These are phyloP conservation scores for Brachycybe producta DNA, from an alignment of 2,888 invertebrate species.

Conservation along the genomic window DNA sequence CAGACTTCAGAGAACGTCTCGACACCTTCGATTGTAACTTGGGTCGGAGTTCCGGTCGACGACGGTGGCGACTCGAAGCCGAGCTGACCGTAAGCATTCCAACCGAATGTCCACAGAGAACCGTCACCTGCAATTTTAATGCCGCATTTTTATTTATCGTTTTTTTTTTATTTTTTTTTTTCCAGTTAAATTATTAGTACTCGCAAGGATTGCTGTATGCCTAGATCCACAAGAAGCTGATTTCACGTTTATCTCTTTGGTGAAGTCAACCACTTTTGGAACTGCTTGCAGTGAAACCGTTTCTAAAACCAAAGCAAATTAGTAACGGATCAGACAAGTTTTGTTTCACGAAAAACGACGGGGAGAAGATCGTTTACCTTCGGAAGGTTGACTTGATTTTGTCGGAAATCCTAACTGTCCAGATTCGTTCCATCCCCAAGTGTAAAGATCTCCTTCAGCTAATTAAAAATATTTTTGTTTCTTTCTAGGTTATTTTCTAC, in stretches of 20 bases:
- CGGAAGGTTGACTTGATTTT: too few species aligned
- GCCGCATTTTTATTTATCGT: background rate
- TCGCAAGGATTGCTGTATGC: conserved; percentile 55
- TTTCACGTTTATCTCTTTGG: conserved; percentile 17
- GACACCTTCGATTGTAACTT: background rate
- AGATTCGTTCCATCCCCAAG: conserved; percentile 82
- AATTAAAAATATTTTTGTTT: conserved; percentile 29
- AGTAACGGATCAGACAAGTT: background rate
- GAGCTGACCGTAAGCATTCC: conserved; percentile 70
- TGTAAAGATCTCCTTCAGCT: conserved; percentile 58
- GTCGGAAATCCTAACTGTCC: conserved; percentile 61
- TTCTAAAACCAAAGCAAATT: background rate
- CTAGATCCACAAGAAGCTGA: conserved; percentile 58
- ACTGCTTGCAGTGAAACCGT: conserved; percentile 21
- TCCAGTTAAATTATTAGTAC: conserved; percentile 31
- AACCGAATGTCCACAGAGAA: conserved; percentile 59
- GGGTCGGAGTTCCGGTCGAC: background rate
- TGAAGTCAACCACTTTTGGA: conserved; percentile 21
- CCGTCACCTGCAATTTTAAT: conserved; percentile 43
- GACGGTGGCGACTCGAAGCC: conserved; percentile 32
- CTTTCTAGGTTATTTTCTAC: too few species aligned
- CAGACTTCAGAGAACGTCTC: background rate
- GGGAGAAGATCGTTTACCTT: background rate
- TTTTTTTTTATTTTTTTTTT: background rate
- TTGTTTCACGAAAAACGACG: background rate